Conservation (phyloP, 2,888 invertebrate genomes). For the Sphinx pinastri region DNA sequence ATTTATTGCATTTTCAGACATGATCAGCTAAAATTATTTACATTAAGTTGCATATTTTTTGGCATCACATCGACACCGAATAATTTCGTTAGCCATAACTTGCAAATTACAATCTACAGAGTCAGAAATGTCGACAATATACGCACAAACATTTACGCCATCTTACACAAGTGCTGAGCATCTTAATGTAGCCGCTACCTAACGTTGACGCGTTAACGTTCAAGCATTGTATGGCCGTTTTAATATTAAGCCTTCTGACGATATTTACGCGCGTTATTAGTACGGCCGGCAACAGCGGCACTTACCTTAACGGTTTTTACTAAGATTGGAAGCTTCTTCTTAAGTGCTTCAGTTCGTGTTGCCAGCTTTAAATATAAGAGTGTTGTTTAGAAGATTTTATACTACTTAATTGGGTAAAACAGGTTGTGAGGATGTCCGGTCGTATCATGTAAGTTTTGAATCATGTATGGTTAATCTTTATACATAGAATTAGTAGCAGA, state of each 20-base stretch:
- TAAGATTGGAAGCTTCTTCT: slow-evolving; percentile 58
- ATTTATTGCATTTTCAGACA: too few species aligned
- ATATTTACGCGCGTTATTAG: slow-evolving; percentile 68
- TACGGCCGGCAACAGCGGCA: slow-evolving; percentile 52
- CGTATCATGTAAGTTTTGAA: neutral
- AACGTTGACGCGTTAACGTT: slow-evolving; percentile 46
- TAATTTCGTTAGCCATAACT: neutral
- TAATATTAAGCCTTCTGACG: slow-evolving; percentile 66
- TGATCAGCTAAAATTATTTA: too few species aligned
- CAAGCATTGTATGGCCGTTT: slow-evolving; percentile 57
- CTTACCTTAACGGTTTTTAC: slow-evolving; percentile 61
- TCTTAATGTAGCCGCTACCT: slow-evolving; percentile 36
- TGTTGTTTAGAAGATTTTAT: slow-evolving; percentile 35
- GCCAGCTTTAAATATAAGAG: slow-evolving; percentile 32
- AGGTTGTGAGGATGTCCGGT: slow-evolving; percentile 10
- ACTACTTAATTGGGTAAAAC: slow-evolving; percentile 21
- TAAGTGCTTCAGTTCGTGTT: slow-evolving; percentile 38
- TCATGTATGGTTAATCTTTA: neutral
- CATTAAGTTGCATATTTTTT: too few species aligned
- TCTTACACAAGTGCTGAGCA: neutral
- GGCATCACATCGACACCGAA: neutral
- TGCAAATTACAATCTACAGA: too few species aligned
- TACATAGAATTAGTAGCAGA: too few species aligned
- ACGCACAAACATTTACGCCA: neutral
- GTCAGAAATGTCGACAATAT: too few species aligned